phyloP scores from a whole-genome alignment of 2,113 vertebrate species.

The Oenanthe oenanthe region DNA sequence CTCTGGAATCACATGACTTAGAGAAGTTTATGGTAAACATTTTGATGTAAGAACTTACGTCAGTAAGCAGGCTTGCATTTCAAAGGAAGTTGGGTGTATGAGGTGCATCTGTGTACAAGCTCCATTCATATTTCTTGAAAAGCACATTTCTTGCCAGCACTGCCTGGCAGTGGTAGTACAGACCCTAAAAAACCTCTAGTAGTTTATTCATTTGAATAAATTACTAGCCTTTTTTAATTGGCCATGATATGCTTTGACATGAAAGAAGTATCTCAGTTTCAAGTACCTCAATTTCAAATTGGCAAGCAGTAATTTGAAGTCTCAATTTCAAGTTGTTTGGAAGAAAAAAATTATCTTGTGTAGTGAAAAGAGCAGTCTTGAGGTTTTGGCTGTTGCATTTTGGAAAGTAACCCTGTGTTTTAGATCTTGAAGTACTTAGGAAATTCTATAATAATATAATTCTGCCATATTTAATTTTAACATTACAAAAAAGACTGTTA shows the following conservation, averaged over 20 bases:
- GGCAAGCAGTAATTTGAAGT: too few species aligned
- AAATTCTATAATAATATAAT: not conserved
- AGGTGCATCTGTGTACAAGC: not conserved
- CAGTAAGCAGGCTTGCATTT: not conserved
- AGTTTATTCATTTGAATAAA: not conserved
- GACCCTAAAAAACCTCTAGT: not conserved
- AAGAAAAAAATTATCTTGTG: not conserved
- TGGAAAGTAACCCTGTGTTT: not conserved
- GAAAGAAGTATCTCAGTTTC: not conserved
- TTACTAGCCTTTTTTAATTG: not conserved
- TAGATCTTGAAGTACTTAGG: not conserved
- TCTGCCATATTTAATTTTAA: not conserved
- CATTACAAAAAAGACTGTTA: not conserved
- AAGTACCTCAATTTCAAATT: not conserved
- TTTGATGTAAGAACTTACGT: not conserved
- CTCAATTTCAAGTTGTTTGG: not conserved
- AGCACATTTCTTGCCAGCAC: not conserved
- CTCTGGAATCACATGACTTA: not conserved
- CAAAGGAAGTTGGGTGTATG: not conserved
- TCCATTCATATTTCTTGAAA: not conserved
- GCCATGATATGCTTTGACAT: not conserved
- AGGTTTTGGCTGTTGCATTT: not conserved
- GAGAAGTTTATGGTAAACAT: not conserved
- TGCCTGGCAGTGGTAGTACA: not conserved
- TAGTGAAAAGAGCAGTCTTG: not conserved